Percentiles rank a stretch among this genome's conserved stretches.
These are phyloP conservation scores for Paracanthobrama guichenoti DNA, from an alignment of 2,113 vertebrate genomes.

Conservation along the genomic window DNA sequence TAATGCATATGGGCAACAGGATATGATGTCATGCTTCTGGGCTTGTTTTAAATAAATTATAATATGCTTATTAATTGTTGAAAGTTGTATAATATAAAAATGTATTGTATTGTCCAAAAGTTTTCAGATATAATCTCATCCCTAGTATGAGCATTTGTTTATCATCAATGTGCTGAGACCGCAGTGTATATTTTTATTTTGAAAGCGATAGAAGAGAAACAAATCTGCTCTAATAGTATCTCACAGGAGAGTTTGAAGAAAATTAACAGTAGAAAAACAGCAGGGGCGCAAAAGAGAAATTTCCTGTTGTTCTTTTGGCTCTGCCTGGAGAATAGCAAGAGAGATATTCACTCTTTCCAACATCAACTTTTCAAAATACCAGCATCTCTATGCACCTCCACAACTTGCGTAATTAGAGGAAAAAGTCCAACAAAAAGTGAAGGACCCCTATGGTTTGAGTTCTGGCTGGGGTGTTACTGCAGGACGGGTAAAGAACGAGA, in stretches of 20 bases:
- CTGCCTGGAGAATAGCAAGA: background rate
- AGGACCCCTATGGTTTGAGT: conserved; percentile 35
- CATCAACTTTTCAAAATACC: background rate
- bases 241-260: background rate
- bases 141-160: background rate
- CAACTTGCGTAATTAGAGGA: background rate
- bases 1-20: too few species aligned
- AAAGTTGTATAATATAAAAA: background rate
- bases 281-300: background rate
- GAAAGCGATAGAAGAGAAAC: background rate
- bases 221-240: background rate
- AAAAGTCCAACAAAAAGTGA: background rate
- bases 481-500: background rate
- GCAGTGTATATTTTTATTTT: background rate
- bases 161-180: background rate
- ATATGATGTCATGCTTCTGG: too few species aligned
- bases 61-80: too few species aligned
- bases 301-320: background rate
- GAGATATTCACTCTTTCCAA: background rate
- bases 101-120: too few species aligned
- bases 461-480: conserved; percentile 19
- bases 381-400: background rate
- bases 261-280: background rate
- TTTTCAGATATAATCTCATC: background rate
- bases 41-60: too few species aligned